Conservation (phyloP, 2,113 vertebrate genomes). For the Diadophis punctatus region DNA sequence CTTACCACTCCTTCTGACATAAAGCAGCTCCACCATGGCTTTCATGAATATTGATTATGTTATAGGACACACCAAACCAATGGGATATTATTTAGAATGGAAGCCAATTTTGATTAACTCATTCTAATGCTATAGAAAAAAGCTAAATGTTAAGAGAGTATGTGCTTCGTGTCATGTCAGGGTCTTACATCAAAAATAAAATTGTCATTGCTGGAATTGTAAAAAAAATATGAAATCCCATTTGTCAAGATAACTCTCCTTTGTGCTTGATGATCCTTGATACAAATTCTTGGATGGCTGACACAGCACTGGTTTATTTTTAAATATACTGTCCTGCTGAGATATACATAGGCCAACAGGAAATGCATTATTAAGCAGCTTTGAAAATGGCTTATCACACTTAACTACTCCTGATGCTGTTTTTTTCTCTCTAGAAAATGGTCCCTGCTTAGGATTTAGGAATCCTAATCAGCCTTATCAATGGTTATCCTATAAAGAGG, state of each 20-base stretch:
- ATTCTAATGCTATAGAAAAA: rapidly evolving
- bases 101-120: not conserved
- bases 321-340: not conserved
- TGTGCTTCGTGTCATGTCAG: not conserved
- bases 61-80: rapidly evolving
- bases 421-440: constrained; percentile 75
- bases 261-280: not conserved
- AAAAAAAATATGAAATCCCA: rapidly evolving
- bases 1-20: not conserved
- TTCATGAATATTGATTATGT: not conserved
- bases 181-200: not conserved
- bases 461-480: constrained; percentile 92
- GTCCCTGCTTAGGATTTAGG: constrained; percentile 91
- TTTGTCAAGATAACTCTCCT: not conserved
- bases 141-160: not conserved
- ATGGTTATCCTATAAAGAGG: constrained; percentile 97
- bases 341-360: not conserved
- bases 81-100: not conserved
- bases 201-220: not conserved
- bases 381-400: not conserved
- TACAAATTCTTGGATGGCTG: not conserved
- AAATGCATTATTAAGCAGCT: not conserved
- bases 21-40: not conserved
- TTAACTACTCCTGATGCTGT: rapidly evolving
- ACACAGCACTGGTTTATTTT: not conserved